Base-by-base conservation (phyloP, 37 sponge, comb jelly and placozoan species). In the Cladorhizidae sp. region DNA sequence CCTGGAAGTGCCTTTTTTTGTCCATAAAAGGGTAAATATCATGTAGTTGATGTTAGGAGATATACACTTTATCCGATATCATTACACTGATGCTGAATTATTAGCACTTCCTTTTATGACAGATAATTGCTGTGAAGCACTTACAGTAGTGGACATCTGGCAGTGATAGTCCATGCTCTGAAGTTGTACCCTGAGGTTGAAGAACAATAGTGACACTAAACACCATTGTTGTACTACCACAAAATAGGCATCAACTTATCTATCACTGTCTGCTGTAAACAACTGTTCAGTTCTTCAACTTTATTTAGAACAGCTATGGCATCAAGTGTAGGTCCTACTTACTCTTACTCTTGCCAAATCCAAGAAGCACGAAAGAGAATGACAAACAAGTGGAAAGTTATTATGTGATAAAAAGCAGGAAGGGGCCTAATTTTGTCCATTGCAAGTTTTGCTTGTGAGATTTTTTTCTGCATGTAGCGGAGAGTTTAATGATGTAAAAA, bases 401-500 rank as follows among this genome's bases (percentile, higher is more conserved):
- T 39, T 20, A 54, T 54, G 17, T 54, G 55, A 54, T 54, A 17
- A 17, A 54, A 17, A 54, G 55, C 55, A 54, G 55, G 55, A 11
- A 36, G n/a, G 51, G 75, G 72, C 21, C 40, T 20, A 50, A 75
- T 32, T 85, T 76, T 57, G 52, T 54, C 17, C 55, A 54, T 54
- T 54, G 55, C 55, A 54, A 54, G 3, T 8, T 78, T 62, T 85
- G 79, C 38, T 1, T 1, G 3, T 33, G 43, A 6, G 79, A 85
- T 32, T 72, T 85, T 71, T 72, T n/a, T n/a, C 79, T 7, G 57
- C 78, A 3, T 64, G 77, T 61, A 52, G 74, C 38, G 86, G 86
- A 26, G 86, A 79, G 21, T 39, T 77, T 6, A 52, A 87, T 50
- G 88, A 87, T 17, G 72, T 87, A 20, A 80, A 75, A 74, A n/a